Percentiles rank a stretch among this genome's conserved stretches.
Evolutionary conservation across 1,140 invertebrate species (phyloP).

Genomic region (Brachionus plicatilis): DNA sequence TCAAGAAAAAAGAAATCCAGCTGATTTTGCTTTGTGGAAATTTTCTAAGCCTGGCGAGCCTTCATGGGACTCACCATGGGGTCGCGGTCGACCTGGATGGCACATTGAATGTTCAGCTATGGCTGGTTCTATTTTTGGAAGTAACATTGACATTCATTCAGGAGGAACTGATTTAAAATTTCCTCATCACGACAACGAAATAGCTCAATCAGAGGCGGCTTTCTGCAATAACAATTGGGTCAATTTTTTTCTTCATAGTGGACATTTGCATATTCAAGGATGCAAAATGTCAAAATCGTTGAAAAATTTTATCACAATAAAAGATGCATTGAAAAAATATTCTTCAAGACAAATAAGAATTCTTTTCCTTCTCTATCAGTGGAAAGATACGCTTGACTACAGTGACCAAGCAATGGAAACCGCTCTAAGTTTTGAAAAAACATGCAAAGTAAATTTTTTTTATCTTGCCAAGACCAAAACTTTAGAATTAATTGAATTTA

Average conservation of each 20-base stretch:
- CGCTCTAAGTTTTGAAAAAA: conserved; percentile 81
- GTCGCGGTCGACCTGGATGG: conserved; percentile 78
- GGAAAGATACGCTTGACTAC: conserved; percentile 97
- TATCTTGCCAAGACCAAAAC: not conserved
- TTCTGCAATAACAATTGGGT: conserved; percentile 87
- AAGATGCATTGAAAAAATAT: conserved; percentile 79
- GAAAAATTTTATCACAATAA: conserved; percentile 97
- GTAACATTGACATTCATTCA: conserved; percentile 89
- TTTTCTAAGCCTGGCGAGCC: conserved; percentile 91
- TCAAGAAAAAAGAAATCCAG: conserved; percentile 76
- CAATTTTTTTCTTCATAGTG: conserved; percentile 93
- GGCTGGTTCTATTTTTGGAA: conserved; percentile 83
- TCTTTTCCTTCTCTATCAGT: conserved; percentile 89
- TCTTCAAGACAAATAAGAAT: conserved; percentile 81
- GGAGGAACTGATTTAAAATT: conserved; percentile 97
- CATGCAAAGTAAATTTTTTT: conserved; percentile 66
- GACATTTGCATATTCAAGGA: conserved; percentile 94
- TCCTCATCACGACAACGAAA: conserved; percentile 98
- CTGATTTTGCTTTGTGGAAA: conserved; percentile 98
- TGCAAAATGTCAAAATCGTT: conserved; percentile 99
- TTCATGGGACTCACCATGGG: conserved; percentile 94
- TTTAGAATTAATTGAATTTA: too few relatives aligned
- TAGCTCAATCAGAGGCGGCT: conserved; percentile 93
- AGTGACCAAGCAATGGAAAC: conserved; percentile 90
- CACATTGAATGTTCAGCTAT: conserved; percentile 99